These are phyloP conservation scores for Colaptes auratus DNA, from an alignment of 2,113 vertebrate genomes.

Conservation along the genomic window DNA sequence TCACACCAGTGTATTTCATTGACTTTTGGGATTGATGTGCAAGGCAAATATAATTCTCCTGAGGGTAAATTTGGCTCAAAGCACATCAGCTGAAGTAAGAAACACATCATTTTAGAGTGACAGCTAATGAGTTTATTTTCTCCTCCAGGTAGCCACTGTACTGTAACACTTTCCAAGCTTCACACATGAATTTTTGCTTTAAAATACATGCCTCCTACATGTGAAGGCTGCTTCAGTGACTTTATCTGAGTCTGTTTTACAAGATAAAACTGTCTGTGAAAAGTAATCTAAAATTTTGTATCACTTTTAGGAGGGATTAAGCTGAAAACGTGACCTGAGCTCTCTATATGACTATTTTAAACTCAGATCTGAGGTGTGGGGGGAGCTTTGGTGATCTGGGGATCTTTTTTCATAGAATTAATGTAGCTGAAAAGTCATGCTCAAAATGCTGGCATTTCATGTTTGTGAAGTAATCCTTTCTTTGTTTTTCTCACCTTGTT, in stretches of 20 bases:
- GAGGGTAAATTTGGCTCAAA: neutral
- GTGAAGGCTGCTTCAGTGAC: neutral
- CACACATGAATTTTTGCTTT: neutral
- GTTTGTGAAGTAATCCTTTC: neutral
- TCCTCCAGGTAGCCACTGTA: neutral
- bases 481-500: neutral
- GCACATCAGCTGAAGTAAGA: neutral
- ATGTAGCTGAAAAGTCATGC: neutral
- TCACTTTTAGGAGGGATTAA: neutral
- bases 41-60: neutral
- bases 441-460: neutral
- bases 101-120: neutral
- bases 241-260: neutral
- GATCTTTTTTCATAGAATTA: neutral
- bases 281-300: neutral
- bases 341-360: neutral
- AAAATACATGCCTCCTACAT: neutral
- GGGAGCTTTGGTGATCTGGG: neutral
- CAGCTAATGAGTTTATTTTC: constrained; percentile 7
- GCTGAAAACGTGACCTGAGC: neutral
- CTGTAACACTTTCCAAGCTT: neutral
- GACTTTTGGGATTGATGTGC: neutral
- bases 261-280: neutral
- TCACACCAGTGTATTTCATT: neutral
- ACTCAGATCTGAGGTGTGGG: neutral